Conservation (phyloP, 2,113 vertebrate species). For the Antechinus stuartii region DNA sequence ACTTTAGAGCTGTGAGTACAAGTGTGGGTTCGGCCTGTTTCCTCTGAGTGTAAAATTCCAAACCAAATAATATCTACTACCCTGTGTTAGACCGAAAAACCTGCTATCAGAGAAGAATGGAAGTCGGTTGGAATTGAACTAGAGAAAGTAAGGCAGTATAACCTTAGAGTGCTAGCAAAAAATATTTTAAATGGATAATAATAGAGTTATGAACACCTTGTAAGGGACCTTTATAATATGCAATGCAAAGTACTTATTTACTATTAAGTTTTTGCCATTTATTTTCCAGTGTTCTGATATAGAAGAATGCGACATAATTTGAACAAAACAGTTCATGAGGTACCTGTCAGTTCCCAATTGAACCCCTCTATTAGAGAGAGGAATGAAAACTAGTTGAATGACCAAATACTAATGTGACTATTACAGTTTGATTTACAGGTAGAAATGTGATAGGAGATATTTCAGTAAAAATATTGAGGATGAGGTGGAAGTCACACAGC, state of each 20-base stretch:
- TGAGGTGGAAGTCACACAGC: neutral
- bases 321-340: neutral
- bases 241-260: neutral
- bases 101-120: neutral
- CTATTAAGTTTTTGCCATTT: neutral
- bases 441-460: neutral
- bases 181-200: neutral
- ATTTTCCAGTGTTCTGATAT: neutral
- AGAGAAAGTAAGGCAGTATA: neutral
- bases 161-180: neutral
- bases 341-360: neutral
- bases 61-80: neutral
- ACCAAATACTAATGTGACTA: neutral
- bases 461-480: conserved; percentile 4
- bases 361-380: neutral
- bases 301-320: neutral
- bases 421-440: neutral
- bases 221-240: neutral
- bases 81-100: neutral
- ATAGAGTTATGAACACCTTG: neutral
- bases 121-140: neutral
- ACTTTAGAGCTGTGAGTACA: neutral
- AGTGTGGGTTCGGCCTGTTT: neutral
- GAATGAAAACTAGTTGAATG: neutral
- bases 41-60: neutral